Base-by-base conservation (phyloP, 2,888 invertebrate species). In the Sceliomorpha sp. region DNA sequence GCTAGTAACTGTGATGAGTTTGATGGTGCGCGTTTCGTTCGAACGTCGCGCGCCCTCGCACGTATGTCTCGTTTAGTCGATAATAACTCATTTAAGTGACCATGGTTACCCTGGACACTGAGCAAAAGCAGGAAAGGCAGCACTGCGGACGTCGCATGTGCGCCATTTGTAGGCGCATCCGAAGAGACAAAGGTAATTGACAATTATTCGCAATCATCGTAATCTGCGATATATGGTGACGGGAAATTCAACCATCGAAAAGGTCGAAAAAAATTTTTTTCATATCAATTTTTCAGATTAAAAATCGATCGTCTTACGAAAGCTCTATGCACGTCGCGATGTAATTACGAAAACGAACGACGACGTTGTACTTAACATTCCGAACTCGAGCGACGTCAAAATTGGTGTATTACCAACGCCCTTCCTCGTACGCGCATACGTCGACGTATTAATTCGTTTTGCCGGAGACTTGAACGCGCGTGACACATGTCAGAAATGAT, bases 101-200 rank as follows among this genome's bases (percentile, higher is more conserved):
- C 79, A 87, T 87, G 87, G 87, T 87, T 80, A 87, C 87, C 79
- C 75, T 87, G 84, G 87, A 87, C 81, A 86, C 87, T 53, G 87
- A 86, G 71, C 87, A 85, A 78, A 87, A 87, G 80, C 86, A 85
- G 55, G 87, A 87, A 74, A 77, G 87, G 81, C 86, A 86, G 75
- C 87, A 87, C 66, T 87, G 87, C 75, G 86, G 82, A 45, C 81
- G 87, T 37, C 86, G 87, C 62, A 87, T 87, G 87, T 87, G 87
- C 76, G 87, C 87, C 60, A 87, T 87, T 81, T 87, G 87, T 81
- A 81, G 87, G 78, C 84, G 87, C 78, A 84, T 87, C 82, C 86
- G 84, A 75, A 84, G 87, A 63, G 87, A 87, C 72, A 87, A 84
- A 87, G 87, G 87, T 87, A 87, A 85, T 70, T 68, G 42, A 34